These are phyloP conservation scores for Pituophis catenifer DNA, from an alignment of 2,113 vertebrate genomes.

Conservation along the genomic window DNA sequence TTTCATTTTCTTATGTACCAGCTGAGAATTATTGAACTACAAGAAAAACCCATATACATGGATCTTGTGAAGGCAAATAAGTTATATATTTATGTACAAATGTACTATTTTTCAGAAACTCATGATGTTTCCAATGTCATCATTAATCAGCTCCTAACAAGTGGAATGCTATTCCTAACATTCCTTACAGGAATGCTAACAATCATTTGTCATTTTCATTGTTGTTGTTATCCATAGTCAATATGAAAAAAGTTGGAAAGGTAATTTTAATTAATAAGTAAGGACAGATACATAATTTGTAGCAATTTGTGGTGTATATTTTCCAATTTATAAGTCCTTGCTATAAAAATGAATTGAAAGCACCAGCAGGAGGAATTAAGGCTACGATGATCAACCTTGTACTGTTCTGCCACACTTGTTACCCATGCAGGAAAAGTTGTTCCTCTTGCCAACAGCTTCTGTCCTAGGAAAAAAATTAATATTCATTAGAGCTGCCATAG, in stretches of 20 bases:
- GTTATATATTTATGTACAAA: slow-evolving; percentile 28
- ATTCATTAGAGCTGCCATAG: slow-evolving; percentile 45
- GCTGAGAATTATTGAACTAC: slow-evolving; percentile 19
- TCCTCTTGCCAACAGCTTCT: slow-evolving; percentile 40
- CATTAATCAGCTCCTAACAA: slow-evolving; percentile 32
- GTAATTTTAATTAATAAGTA: slow-evolving; percentile 28
- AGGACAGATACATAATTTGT: slow-evolving; percentile 11
- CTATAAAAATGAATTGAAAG: slow-evolving; percentile 35
- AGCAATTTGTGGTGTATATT: neutral
- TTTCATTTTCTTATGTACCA: neutral
- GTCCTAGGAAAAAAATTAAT: slow-evolving; percentile 46
- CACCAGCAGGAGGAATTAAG: neutral
- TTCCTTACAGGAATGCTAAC: slow-evolving; percentile 16
- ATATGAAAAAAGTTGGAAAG: slow-evolving; percentile 1
- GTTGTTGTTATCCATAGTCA: neutral
- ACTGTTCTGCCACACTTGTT: slow-evolving; percentile 2
- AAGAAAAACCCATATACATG: neutral
- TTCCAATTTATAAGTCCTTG: neutral
- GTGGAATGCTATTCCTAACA: neutral
- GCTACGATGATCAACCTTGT: neutral
- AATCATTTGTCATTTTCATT: neutral
- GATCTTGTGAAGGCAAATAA: neutral
- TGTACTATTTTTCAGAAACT: slow-evolving; percentile 38
- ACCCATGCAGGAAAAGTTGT: slow-evolving; percentile 33
- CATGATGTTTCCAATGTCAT: slow-evolving; percentile 43